Conservation (phyloP, 2,888 invertebrate genomes). For the Trichopoda pennipes region DNA sequence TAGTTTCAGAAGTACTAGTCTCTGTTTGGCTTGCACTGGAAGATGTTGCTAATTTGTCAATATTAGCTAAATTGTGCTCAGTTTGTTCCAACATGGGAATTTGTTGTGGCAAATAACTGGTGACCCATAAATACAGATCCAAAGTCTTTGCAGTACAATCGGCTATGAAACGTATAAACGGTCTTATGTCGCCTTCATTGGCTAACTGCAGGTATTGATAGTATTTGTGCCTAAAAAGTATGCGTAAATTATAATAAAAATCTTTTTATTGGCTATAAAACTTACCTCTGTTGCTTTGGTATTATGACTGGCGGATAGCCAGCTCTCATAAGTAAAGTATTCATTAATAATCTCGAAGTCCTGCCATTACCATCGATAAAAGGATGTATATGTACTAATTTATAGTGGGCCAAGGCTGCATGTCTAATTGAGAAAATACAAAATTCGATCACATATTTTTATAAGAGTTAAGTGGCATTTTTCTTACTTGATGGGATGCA, state of each 20-base stretch:
- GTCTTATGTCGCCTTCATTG: slow-evolving; percentile 96
- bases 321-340: slow-evolving; percentile 95
- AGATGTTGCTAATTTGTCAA: slow-evolving; percentile 69
- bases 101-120: slow-evolving; percentile 87
- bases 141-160: slow-evolving; percentile 94
- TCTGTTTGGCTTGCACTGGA: slow-evolving; percentile 5
- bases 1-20: background rate
- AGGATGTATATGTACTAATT: slow-evolving; percentile 97
- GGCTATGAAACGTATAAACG: slow-evolving; percentile 97
- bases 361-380: slow-evolving; percentile 98
- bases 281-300: slow-evolving; percentile 88
- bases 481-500: slow-evolving; percentile 91
- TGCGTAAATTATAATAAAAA: too few species aligned
- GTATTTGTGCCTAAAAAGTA: slow-evolving; percentile 85
- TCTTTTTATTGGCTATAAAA: background rate
- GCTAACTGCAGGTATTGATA: slow-evolving; percentile 94
- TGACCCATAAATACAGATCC: slow-evolving; percentile 92
- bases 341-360: slow-evolving; percentile 97
- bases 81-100: slow-evolving; percentile 84
- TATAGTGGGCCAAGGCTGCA: slow-evolving; percentile 98
- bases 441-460: too few species aligned
- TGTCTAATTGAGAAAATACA: slow-evolving; percentile 83
- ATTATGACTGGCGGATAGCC: slow-evolving; percentile 98
- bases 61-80: slow-evolving; percentile 72
- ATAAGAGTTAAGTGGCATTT: too few species aligned